Conservation (phyloP, 2,113 vertebrate genomes). For the Bufo bufo region DNA sequence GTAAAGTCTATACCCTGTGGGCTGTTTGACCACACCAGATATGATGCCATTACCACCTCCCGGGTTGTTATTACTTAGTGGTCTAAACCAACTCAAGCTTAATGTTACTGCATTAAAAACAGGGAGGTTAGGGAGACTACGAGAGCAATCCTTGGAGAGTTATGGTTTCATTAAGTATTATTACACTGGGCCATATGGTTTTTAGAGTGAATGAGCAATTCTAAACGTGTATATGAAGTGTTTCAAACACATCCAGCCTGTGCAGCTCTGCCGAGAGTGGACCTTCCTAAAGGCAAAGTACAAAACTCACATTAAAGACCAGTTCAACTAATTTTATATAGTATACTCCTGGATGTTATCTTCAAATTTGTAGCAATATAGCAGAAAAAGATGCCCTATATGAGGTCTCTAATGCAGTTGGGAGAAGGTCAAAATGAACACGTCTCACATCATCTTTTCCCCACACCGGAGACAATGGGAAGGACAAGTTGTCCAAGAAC, state of each 20-base stretch:
- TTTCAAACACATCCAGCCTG: slow-evolving; percentile 28
- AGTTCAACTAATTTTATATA: not conserved
- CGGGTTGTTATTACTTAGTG: slow-evolving; percentile 50
- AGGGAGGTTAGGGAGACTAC: slow-evolving; percentile 12
- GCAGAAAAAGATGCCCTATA: no score
- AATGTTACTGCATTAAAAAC: slow-evolving; percentile 54
- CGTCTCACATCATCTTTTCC: not conserved
- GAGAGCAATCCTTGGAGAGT: slow-evolving; percentile 45
- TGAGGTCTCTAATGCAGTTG: not conserved
- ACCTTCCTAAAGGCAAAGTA: not conserved
- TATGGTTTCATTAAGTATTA: slow-evolving; percentile 50
- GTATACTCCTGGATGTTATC: not conserved
- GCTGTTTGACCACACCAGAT: slow-evolving; percentile 32
- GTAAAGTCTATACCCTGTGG: slow-evolving; percentile 44
- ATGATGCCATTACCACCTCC: slow-evolving; percentile 42
- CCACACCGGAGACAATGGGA: not conserved
- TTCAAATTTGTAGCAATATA: no score
- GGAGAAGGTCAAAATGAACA: not conserved
- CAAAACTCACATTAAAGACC: not conserved
- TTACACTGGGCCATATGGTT: slow-evolving; percentile 51
- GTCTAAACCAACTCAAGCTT: slow-evolving; percentile 45
- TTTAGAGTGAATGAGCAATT: slow-evolving; percentile 40
- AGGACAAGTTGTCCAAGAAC: not conserved
- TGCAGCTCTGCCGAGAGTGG: not conserved
- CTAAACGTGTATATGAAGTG: slow-evolving; percentile 17